These are phyloP conservation scores for Globicephala melas DNA, from an alignment of 2,113 vertebrate species.

Conservation along the genomic window DNA sequence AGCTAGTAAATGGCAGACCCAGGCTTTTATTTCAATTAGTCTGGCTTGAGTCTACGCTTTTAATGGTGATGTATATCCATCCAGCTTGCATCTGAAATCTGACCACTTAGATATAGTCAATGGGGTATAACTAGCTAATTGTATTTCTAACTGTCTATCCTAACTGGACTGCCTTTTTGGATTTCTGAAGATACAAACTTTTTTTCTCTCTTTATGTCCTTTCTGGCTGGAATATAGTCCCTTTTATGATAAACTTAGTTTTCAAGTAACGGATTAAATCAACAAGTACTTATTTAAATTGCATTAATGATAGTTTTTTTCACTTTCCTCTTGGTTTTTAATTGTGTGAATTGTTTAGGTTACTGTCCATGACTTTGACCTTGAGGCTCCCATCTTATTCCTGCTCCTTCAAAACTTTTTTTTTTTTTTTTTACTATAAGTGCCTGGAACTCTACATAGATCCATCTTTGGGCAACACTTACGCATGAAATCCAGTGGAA, in stretches of 20 bases:
- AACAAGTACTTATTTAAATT: not conserved
- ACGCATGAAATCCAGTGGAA: not conserved
- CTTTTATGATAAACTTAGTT: not conserved
- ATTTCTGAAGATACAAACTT: not conserved
- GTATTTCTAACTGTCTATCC: not conserved
- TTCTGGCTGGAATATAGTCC: not conserved
- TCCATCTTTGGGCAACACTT: not conserved
- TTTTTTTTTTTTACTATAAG: not conserved
- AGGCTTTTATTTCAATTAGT: not conserved
- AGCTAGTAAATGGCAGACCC: not conserved
- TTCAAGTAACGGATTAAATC: not conserved
- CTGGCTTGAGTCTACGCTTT: not conserved
- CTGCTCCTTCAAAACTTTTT: not conserved
- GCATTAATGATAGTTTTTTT: not conserved
- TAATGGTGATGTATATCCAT: not conserved
- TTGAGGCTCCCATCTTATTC: not conserved
- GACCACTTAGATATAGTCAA: not conserved
- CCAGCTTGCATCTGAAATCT: not conserved
- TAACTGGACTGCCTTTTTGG: not conserved
- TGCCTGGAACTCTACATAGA: not conserved
- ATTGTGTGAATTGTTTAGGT: not conserved
- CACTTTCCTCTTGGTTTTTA: not conserved
- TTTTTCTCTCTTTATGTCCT: not conserved
- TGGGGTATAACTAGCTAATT: not conserved
- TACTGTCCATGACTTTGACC: not conserved